phyloP scores from a whole-genome alignment of 2,113 vertebrate genomes.

The Gobiocypris rarus region DNA sequence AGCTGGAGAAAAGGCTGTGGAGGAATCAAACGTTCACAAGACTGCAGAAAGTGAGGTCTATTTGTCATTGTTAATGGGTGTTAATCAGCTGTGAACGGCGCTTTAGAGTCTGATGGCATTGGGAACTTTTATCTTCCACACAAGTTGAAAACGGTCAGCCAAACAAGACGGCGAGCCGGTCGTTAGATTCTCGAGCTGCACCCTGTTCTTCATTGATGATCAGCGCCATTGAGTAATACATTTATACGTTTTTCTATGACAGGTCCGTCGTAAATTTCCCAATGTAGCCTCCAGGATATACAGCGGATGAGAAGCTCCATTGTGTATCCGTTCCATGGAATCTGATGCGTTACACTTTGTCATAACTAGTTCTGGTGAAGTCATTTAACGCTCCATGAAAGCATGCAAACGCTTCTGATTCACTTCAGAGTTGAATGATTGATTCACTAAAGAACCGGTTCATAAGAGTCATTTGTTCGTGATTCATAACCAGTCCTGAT shows the following conservation, averaged over 20 bases:
- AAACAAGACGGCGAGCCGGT: neutral
- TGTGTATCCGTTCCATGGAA: conserved; percentile 25
- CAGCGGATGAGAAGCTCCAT: neutral
- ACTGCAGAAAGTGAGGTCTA: neutral
- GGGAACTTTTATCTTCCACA: neutral
- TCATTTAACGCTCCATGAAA: neutral
- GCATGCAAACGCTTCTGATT: neutral
- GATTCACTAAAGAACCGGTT: neutral
- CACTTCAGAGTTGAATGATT: neutral
- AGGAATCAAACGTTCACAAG: neutral
- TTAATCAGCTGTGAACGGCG: neutral
- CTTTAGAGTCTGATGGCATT: neutral
- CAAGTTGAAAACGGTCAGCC: neutral
- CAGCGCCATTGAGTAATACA: neutral
- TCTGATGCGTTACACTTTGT: neutral
- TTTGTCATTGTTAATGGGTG: neutral
- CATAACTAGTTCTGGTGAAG: neutral
- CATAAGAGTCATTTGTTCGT: neutral
- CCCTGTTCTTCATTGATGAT: neutral
- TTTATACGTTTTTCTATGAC: neutral
- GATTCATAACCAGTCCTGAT: too few species aligned
- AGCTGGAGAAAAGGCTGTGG: neutral
- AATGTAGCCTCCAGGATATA: neutral
- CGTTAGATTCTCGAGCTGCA: neutral
- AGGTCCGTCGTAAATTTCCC: neutral